phyloP scores from a whole-genome alignment of 37 sponge, comb jelly and placozoan genomes.

The Chondrosia reniformis region DNA sequence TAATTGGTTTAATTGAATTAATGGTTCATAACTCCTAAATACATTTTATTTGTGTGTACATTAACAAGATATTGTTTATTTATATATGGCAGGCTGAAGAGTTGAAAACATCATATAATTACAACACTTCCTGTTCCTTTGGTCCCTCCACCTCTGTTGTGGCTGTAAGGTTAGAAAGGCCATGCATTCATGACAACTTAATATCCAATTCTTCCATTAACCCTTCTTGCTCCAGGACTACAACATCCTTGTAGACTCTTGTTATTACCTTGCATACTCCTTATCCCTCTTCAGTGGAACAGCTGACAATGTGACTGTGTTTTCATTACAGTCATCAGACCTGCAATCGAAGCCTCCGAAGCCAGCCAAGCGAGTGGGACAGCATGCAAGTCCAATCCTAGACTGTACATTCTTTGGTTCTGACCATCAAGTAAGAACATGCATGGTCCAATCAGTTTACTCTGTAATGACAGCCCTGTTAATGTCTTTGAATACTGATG shows the following conservation, averaged over 20 bases:
- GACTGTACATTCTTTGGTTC: constrained; percentile 21
- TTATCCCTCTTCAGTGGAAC: background rate
- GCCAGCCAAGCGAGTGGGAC: background rate
- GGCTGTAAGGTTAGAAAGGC: constrained; percentile 62
- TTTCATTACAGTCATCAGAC: background rate
- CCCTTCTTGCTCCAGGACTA: no score
- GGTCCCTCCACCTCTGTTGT: constrained; percentile 62
- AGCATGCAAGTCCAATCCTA: background rate
- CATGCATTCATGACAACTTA: no score
- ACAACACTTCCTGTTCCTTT: constrained; percentile 50
- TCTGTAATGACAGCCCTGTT: no score
- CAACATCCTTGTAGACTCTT: no score
- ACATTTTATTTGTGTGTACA: background rate
- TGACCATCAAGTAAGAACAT: constrained; percentile 5
- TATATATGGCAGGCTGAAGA: background rate
- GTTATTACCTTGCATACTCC: no score
- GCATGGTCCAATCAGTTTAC: no score
- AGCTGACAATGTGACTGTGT: constrained; percentile 18
- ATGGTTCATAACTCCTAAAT: no score
- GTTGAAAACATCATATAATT: background rate
- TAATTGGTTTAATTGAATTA: no score
- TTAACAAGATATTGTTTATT: background rate
- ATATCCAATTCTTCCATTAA: no score
- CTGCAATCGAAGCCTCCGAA: background rate
- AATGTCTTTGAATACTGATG: no score